These are phyloP conservation scores for Centrocercus urophasianus DNA, from an alignment of 2,113 vertebrate genomes.

Conservation along the genomic window DNA sequence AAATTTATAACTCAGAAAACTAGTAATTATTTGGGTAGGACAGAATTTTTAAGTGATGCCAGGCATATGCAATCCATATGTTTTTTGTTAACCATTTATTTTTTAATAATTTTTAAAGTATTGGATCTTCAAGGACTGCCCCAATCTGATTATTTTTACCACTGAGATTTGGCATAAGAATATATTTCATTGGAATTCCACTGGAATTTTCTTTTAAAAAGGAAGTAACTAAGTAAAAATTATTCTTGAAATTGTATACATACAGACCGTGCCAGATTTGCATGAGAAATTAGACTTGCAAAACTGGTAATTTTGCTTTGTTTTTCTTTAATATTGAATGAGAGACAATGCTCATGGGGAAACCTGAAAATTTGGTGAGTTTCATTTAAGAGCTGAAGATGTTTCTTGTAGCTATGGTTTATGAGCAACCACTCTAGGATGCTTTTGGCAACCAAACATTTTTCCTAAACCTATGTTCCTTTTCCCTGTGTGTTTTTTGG, in stretches of 20 bases:
- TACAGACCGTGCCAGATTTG: neutral
- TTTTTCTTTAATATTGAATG: neutral
- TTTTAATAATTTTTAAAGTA: neutral
- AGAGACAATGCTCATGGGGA: neutral
- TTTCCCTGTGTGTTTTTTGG: neutral
- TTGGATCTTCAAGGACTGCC: neutral
- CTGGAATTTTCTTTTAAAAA: neutral
- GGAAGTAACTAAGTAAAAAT: neutral
- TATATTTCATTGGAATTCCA: neutral
- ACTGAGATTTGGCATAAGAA: neutral
- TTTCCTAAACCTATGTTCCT: neutral
- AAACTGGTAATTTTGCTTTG: neutral
- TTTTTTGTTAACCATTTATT: neutral
- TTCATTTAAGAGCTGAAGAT: neutral
- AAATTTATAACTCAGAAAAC: neutral
- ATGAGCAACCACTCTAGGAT: constrained; percentile 48
- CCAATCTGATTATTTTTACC: neutral
- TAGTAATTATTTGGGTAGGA: neutral
- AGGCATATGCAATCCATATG: neutral
- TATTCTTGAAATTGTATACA: neutral
- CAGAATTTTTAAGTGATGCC: neutral
- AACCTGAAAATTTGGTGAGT: neutral
- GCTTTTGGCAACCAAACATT: constrained; percentile 70
- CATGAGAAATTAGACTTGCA: neutral
- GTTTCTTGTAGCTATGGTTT: neutral